Conservation (phyloP, 2,113 vertebrate genomes). For the Mesocricetus auratus region DNA sequence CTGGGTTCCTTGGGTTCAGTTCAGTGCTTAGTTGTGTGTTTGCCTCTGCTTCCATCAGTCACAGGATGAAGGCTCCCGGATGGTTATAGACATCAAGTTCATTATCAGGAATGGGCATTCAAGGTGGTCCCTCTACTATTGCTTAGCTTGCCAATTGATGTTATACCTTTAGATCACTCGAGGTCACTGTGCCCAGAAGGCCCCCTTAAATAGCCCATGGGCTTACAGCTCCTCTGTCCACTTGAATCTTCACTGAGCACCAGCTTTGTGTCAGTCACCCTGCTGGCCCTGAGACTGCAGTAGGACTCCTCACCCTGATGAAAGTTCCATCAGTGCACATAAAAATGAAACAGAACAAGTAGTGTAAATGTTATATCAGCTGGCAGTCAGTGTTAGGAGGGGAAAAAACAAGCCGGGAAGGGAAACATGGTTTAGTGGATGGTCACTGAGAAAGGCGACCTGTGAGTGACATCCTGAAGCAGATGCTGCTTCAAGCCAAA, state of each 20-base stretch:
- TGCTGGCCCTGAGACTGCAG: background rate
- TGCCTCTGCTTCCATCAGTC: too few species aligned
- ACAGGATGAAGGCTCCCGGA: too few species aligned
- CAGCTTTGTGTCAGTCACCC: background rate
- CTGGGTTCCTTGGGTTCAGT: too few species aligned
- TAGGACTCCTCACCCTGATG: background rate
- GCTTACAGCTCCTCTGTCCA: background rate
- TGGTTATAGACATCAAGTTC: too few species aligned
- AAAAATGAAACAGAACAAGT: background rate
- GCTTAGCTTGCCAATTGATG: too few species aligned
- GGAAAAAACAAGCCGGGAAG: background rate
- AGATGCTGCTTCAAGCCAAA: background rate
- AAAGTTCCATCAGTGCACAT: background rate
- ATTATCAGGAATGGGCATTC: too few species aligned
- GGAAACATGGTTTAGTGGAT: background rate
- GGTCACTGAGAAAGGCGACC: background rate
- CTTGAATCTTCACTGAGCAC: constrained; percentile 10
- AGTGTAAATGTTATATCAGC: background rate
- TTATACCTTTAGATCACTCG: too few species aligned
- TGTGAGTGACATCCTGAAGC: background rate
- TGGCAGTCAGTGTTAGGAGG: background rate
- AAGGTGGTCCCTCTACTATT: too few species aligned
- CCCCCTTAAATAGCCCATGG: background rate
- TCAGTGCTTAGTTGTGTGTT: too few species aligned
- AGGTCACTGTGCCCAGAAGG: too few species aligned